A percentile compares a stretch with the other conserved stretches of the same genome.
Evolutionary conservation across 1,140 invertebrate genomes (phyloP).

Genomic region (Cepaea nemoralis): DNA sequence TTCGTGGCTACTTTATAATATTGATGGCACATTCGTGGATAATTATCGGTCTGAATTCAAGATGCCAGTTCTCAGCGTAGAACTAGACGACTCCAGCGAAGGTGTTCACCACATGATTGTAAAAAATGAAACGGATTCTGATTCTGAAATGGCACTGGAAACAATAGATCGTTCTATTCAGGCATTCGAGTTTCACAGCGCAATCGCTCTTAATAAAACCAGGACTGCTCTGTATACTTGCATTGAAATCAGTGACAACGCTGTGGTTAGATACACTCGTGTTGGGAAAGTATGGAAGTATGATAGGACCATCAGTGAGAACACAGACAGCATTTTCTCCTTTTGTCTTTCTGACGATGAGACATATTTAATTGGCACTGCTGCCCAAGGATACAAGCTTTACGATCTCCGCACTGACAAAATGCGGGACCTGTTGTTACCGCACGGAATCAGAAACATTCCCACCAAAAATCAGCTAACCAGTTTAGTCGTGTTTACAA

Average conservation of each 20-base stretch:
- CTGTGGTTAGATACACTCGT: constrained; percentile 66
- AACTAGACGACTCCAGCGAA: constrained; percentile 49
- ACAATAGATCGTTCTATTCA: constrained; percentile 73
- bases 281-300: constrained; percentile 69
- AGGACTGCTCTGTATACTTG: constrained; percentile 68
- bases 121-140: constrained; percentile 61
- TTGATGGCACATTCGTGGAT: constrained; percentile 59
- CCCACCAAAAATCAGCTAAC: constrained; percentile 79
- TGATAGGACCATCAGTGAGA: constrained; percentile 70
- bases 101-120: constrained; percentile 59
- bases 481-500: constrained; percentile 84
- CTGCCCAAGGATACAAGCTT: constrained; percentile 82
- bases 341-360: constrained; percentile 86
- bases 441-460: constrained; percentile 92
- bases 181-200: constrained; percentile 83
- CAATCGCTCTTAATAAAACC: constrained; percentile 73
- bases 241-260: constrained; percentile 71
- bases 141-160: constrained; percentile 67
- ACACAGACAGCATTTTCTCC: constrained; percentile 79
- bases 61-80: constrained; percentile 59
- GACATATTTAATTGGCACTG: constrained; percentile 84
- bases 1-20: constrained; percentile 65
- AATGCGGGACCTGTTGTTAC: constrained; percentile 81
- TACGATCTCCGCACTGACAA: constrained; percentile 73
- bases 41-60: constrained; percentile 58